Evolutionary conservation across 1,140 invertebrate species (phyloP), one percentile per base, ranked within the genome.

Genomic region (Drosophila rhopaloa): DNA sequence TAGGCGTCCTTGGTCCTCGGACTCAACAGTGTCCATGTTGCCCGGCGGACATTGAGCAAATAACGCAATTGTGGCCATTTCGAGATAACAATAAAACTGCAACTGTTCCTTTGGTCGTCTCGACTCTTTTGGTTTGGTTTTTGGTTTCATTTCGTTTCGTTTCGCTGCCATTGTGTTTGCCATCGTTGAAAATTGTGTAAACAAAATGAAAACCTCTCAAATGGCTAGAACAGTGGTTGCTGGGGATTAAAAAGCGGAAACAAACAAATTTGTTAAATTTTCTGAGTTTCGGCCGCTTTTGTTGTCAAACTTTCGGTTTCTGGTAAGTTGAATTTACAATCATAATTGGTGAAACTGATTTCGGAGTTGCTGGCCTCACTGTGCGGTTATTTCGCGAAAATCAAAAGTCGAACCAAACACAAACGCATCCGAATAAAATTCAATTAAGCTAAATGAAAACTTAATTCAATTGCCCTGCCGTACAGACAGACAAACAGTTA

Each of bases 401-500:
- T 76, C 76, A 80, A 77, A 84, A 89, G 80, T 73, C 84, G 80
- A 65, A 75, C 32, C 81, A 65, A 81, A 81, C 61, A 63, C 48
- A 70, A 81, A 58, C 59, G 74, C 51, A 71, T 71, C 51, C 67
- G 76, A 83, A 90, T 84, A 81, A 91, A 91, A 91, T 91, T 81
- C 88, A 91, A 91, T 91, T 91, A 83, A 78, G 82, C 78, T 86
- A 91, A 91, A 90, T 91, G 83, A 91, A 91, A 91, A 91, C 83
- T 91, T 91, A 91, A 91, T 91, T 86, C 88, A 86, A 91, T 90
- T 88, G 84, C 80, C 67, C 56, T 62, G 76, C 73, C 61, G 65
- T 62, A 74, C 67, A 80, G 43, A 72, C 65, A 88, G 38, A 78
- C 65, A 88, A 84, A 77, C 83, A 88, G 71, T 83, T 89, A 58